Base-by-base conservation (phyloP, 1,140 invertebrate species). In the Limonius californicus region DNA sequence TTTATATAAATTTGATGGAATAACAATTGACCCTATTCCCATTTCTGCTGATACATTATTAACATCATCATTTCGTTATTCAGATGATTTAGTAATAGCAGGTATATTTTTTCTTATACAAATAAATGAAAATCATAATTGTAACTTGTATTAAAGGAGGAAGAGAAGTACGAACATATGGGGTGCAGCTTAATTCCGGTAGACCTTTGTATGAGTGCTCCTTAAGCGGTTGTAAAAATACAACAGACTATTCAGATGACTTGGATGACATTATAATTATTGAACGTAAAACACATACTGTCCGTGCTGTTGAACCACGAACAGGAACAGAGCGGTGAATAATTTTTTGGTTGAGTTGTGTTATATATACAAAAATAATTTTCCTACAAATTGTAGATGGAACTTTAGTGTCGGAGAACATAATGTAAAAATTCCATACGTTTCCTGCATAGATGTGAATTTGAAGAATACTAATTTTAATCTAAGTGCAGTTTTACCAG, bases 381-480 rank as follows among this genome's bases (percentile, higher is more conserved):
- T 12, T 39, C n/a, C n/a, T 12, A n/a, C n/a, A n/a, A n/a, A n/a
- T 12, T 39, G 35, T 39, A 91, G 91, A 70, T 97, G 95, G 95
- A 97, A 97, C 80, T 98, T 95, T 72, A 95, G 92, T 77, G 94
- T 97, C 23, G 92, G 90, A 1, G 87, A 92, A 63, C 89, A 95
- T 78, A 87, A 95, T 65, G 67, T 96, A 30, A 85, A 86, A 47
- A 69, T 92, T n/a, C 67, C 74, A 1, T 72, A 73, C 72, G 72
- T 70, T 55, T 71, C 72, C 39, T 68, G 58, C 58, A 58, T 64
- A 6, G 63, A 73, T 56, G 18, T 74, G 20, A 71, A 78, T 54
- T 65, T 77, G 12, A 70, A 77, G 15, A 70, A 77, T 23, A 74
- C 76, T 21, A 80, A 85, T 70, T 80, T 82, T 61, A 83, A 83